Evolutionary conservation across 2,888 invertebrate species (phyloP), one percentile per base, ranked within the genome.

Genomic region (Luffia ferchaultella): DNA sequence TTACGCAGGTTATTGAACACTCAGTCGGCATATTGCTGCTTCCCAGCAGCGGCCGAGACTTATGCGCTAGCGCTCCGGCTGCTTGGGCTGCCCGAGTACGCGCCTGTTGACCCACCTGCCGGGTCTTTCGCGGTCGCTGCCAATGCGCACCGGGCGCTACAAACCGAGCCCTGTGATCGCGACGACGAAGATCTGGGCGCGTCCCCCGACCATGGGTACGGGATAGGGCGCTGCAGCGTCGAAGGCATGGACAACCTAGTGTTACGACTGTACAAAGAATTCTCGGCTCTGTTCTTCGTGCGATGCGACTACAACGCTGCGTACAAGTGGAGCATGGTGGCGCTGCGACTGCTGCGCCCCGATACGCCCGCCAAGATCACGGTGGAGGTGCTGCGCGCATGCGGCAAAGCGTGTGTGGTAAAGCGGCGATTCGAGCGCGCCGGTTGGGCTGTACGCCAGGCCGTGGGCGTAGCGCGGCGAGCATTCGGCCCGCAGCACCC

Each of bases 351-450:
- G 62, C 77, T 96, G 49, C 85, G 85, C 17, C 77, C 87, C 20
- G 79, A 85, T 58, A 86, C 90, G 54, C 89, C 90, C 18, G 77
- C 87, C 60, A 87, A 85, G 68, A 86, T 91, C 53, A 86, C 88
- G 40, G 87, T 96, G 50, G 95, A 96, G 70, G 93, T 95, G 50
- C 77, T 96, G 42, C 88, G 96, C 46, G 93, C 94, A 66, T 92
- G 94, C 60, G 92, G 94, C 54, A 96, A 95, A 72, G 90, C 94
- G 16, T 96, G 96, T 79, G 94, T 96, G 44, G 90, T 95, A 45
- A 96, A 95, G 83, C 87, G 96, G 42, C 90, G 92, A 61, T 96
- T 96, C 76, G 79, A 86, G 41, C 89, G 90, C 63, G 96, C 96
- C 19, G 93, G 93, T 59, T 79, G 93, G 57, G 83, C 96, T 48